Base-by-base conservation (phyloP, 37 sponge, comb jelly and placozoan species). In the Aphrocallistes beatrix region DNA sequence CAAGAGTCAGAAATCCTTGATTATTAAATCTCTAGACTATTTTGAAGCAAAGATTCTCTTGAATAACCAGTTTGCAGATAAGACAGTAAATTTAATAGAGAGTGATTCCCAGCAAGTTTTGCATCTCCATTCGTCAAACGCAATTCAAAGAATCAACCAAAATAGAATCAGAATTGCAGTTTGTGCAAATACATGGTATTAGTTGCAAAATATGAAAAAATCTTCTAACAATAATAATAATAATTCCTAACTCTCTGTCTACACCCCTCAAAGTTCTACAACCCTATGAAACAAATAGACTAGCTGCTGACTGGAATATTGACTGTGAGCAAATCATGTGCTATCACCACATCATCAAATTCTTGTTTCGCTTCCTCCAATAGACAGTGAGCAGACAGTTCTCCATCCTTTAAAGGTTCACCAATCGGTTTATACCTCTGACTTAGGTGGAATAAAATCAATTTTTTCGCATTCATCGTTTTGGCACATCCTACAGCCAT, bases 401-500 rank as follows among this genome's bases (percentile, higher is more conserved):
- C 75, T 60, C 75, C 75, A 8, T 60, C 75, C n/a, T 60, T 60
- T 28, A 60, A 28, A 19, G 75, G 75, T 9, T 87, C 89, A 13
- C 84, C 83, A 28, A 51, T 21, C 17, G 82, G 75, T 51, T 87
- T 88, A 84, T 95, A 95, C 37, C 96, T 82, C 83, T 95, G 96
- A 49, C 93, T 92, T 48, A 95, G 92, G 86, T 95, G 96, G 25
- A 90, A 92, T 81, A 95, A 83, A 0, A 95, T 90, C 40, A 95
- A 84, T 81, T 86, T 75, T 38, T 38, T 85, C 0, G 89, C 93
- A 37, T 84, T 38, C 0, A 95, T 49, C 30, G 37, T 48, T 32
- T 51, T 36, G 38, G 91, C 91, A 85, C 92, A 95, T 0, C 60
- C 50, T 17, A 87, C 93, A 36, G 96, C 96, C 96, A 95, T 95